Base-by-base conservation (phyloP, 2,797 vertebrate species). In the Myotis pilosus region DNA sequence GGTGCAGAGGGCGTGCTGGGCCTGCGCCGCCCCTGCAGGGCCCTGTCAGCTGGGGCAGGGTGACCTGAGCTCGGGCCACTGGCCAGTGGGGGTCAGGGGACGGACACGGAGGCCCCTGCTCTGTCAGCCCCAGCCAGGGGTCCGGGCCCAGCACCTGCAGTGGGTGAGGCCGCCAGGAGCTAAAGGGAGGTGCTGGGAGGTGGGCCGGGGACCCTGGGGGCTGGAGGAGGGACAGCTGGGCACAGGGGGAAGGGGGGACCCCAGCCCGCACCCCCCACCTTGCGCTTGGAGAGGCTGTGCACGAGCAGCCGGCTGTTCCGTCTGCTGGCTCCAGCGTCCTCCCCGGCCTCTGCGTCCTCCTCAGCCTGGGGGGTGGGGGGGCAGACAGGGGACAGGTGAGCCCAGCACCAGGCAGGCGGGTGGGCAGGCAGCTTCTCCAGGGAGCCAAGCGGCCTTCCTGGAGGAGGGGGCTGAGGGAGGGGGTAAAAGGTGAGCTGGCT, bases 211-310 rank as follows among this genome's bases (percentile, higher is more conserved):
- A 12, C 36, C 30, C 64, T 1, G 25, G n/a, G 66, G 53, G 19
- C 36, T 15, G 8, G 30, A 23, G 53, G 55, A 17, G 38, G 57
- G 68, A 20, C 30, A 8, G 38, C 13, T 9, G 55, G 75, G 85
- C 30, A 2, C 0, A 0, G 49, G 92, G 25, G 19, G 47, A 49
- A 19, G 13, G 53, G 11, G 28, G 1, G 49, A n/a, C 10, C 20
- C 89, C 25, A 7, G 16, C 36, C 51, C 4, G 5, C 53, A n/a
- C 38, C 6, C 6, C 23, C 74, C 38, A 99, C 99, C 99, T 99
- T 99, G 97, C 98, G 99, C 96, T 99, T 99, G 55, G 99, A 99
- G 95, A 99, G 99, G 94, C 98, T 99, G 55, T 99, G 99, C 96
- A 99, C 98, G 87, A 99, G 98, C 0, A 98, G 99, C 28, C 98